These are phyloP conservation scores for Emydoidea blandingii DNA, from an alignment of 2,797 vertebrate species.

Conservation along the genomic window DNA sequence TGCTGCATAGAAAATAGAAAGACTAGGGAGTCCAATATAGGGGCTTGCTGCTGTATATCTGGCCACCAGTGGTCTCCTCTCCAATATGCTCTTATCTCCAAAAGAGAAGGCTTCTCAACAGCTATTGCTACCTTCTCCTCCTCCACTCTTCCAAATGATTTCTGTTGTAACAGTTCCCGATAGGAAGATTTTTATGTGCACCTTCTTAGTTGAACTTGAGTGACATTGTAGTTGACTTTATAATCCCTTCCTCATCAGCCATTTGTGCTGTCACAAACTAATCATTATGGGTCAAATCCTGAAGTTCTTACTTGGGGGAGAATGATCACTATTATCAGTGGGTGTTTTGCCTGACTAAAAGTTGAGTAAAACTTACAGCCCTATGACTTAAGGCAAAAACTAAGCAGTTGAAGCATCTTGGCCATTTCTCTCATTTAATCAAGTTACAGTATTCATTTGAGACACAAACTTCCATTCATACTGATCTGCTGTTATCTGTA, in stretches of 20 bases:
- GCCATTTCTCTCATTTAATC: not conserved
- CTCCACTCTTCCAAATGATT: rapidly evolving
- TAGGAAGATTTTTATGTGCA: not conserved
- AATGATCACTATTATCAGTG: not conserved
- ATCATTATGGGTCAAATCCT: conserved; percentile 12
- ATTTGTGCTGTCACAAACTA: conserved; percentile 54
- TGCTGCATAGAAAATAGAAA: not conserved
- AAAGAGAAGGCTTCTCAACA: not conserved
- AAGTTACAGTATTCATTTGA: not conserved
- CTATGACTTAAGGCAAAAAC: not conserved
- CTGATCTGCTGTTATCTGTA: not conserved
- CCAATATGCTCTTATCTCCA: rapidly evolving
- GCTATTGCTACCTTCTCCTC: rapidly evolving
- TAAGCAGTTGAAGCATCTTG: not conserved
- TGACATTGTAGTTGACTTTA: conserved; percentile 35
- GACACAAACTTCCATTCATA: not conserved
- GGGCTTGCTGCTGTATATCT: not conserved
- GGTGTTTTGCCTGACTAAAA: not conserved
- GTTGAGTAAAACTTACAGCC: not conserved
- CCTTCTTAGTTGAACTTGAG: conserved; percentile 3
- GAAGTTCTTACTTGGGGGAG: not conserved
- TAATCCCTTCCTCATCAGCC: conserved; percentile 70
- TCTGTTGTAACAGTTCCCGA: rapidly evolving
- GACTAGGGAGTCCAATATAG: not conserved
- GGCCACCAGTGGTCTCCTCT: not conserved